phyloP scores from a whole-genome alignment of 1,140 invertebrate genomes.

The Lysiphlebus fabarum region DNA sequence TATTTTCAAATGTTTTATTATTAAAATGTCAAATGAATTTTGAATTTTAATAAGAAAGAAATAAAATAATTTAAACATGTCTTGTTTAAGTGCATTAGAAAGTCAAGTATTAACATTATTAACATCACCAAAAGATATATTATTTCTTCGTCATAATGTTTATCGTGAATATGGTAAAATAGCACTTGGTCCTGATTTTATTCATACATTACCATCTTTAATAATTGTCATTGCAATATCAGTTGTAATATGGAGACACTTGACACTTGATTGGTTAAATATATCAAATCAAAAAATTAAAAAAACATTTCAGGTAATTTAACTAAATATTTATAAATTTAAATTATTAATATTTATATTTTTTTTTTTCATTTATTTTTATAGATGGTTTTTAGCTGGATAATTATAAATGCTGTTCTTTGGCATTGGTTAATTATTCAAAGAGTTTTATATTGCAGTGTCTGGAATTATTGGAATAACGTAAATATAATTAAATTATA shows the following conservation, averaged over 20 bases:
- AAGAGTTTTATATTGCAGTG: conserved; percentile 42
- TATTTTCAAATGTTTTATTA: neutral
- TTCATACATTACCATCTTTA: conserved; percentile 45
- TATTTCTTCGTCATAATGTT: conserved; percentile 41
- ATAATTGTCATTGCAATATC: conserved; percentile 35
- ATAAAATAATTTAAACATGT: conserved; percentile 29
- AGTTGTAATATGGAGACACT: conserved; percentile 37
- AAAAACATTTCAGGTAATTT: conserved; percentile 37
- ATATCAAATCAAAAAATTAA: conserved; percentile 24
- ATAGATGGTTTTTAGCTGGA: conserved; percentile 39
- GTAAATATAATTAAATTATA: conserved; percentile 34
- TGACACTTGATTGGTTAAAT: conserved; percentile 24
- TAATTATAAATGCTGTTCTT: conserved; percentile 34
- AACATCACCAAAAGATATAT: conserved; percentile 39
- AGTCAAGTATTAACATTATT: conserved; percentile 38
- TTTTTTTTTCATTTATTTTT: no score
- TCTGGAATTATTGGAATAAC: conserved; percentile 43
- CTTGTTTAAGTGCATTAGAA: conserved; percentile 39
- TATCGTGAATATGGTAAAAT: conserved; percentile 45
- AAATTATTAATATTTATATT: no score
- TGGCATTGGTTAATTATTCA: conserved; percentile 48
- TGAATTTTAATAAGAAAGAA: conserved; percentile 6
- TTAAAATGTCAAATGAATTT: neutral
- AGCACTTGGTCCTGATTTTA: conserved; percentile 45
- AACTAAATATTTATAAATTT: no score